Conservation (phyloP, 2,797 vertebrate species). For the Paramormyrops hopkinsi region DNA sequence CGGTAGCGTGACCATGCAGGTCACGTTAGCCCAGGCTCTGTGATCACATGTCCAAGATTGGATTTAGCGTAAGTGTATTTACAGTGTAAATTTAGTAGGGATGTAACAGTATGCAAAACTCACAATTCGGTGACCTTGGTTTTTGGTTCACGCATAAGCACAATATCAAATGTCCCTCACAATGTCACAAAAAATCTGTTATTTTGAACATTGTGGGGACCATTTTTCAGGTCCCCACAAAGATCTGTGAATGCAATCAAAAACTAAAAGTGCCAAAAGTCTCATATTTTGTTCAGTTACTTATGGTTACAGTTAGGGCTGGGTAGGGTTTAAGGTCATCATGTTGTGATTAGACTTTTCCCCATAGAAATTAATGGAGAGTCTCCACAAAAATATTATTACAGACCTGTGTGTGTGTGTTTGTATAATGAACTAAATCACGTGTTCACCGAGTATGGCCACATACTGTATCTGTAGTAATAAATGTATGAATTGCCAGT, state of each 20-base stretch:
- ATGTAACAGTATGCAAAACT: not conserved
- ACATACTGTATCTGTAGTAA: not conserved
- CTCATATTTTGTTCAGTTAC: not conserved
- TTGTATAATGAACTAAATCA: not conserved
- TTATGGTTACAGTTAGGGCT: not conserved
- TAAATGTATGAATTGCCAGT: not conserved
- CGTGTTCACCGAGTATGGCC: not conserved
- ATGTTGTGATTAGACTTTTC: not conserved
- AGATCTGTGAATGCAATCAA: too few relatives aligned
- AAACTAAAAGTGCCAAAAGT: not conserved
- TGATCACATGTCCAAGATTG: not conserved
- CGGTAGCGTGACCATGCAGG: not conserved
- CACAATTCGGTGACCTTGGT: not conserved
- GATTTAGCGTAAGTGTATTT: not conserved
- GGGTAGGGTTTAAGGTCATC: not conserved
- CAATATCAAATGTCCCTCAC: not conserved
- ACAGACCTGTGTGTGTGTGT: not conserved
- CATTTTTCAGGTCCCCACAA: not conserved
- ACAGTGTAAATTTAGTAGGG: not conserved
- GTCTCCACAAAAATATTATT: not conserved
- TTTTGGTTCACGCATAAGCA: not conserved
- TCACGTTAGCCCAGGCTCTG: not conserved
- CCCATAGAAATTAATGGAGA: not conserved
- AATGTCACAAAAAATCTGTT: not conserved
- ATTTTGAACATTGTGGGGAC: not conserved